These are phyloP conservation scores for Eustalomyia histrio DNA, from an alignment of 2,888 invertebrate species.

Conservation along the genomic window DNA sequence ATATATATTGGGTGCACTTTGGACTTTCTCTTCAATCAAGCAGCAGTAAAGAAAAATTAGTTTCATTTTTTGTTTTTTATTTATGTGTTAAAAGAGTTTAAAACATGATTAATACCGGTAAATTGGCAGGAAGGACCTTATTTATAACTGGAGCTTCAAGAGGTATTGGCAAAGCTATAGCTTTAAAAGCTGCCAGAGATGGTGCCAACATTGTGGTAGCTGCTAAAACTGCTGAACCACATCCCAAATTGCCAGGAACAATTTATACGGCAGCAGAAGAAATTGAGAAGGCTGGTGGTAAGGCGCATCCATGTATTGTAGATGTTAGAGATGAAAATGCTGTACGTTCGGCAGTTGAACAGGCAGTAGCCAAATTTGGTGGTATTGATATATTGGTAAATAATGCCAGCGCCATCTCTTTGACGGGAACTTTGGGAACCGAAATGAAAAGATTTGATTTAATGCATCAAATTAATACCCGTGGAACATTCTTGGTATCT, in stretches of 20 bases:
- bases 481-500: constrained; percentile 97
- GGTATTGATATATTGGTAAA: constrained; percentile 97
- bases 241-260: constrained; percentile 85
- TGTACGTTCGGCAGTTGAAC: constrained; percentile 83
- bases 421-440: constrained; percentile 89
- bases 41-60: background rate
- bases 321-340: constrained; percentile 90
- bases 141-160: constrained; percentile 97
- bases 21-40: constrained; percentile 5
- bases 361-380: constrained; percentile 89
- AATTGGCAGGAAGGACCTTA: constrained; percentile 91
- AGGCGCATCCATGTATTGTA: constrained; percentile 88
- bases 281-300: constrained; percentile 90
- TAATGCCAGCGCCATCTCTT: constrained; percentile 96
- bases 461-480: constrained; percentile 95
- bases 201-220: constrained; percentile 93
- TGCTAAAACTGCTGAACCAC: constrained; percentile 91
- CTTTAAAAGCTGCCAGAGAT: constrained; percentile 92
- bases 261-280: constrained; percentile 92
- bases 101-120: constrained; percentile 74
- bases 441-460: constrained; percentile 98
- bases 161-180: constrained; percentile 97
- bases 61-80: background rate
- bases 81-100: constrained; percentile 1
- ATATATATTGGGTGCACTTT: constrained; percentile 3